Conservation (phyloP, 2,888 invertebrate species). For the Lithophane leautieri region DNA sequence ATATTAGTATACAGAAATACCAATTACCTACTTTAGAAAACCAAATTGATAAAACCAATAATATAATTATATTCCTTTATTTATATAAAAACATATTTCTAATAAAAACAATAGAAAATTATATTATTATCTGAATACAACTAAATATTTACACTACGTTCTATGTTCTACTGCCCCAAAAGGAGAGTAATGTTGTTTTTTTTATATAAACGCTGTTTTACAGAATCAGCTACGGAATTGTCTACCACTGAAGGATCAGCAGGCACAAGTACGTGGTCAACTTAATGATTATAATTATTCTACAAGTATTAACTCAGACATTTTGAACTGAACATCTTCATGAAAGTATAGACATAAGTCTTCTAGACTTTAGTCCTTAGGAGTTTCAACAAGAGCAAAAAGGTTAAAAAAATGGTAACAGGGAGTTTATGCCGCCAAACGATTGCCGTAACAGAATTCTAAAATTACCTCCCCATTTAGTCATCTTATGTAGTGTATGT, state of each 20-base stretch:
- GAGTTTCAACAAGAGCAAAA: not conserved
- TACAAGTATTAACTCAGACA: too few relatives aligned
- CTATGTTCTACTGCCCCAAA: too few relatives aligned
- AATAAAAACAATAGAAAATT: not conserved
- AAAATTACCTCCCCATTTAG: not conserved
- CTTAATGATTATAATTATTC: not conserved
- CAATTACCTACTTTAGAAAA: not conserved
- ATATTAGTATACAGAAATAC: not conserved
- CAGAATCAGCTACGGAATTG: conserved; percentile 32
- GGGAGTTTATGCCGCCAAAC: not conserved
- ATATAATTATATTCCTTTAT: not conserved
- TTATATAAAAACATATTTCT: not conserved
- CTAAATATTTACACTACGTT: not conserved
- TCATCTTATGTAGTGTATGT: not conserved
- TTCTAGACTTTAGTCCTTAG: not conserved
- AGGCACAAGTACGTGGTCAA: conserved; percentile 36
- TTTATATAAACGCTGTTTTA: conserved; percentile 1
- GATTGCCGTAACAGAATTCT: not conserved
- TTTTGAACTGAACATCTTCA: not conserved
- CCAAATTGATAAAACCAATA: not conserved
- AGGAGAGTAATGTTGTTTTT: too few relatives aligned
- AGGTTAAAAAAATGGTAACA: not conserved
- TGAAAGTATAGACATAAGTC: too few relatives aligned
- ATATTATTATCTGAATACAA: not conserved
- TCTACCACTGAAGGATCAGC: conserved; percentile 54